Evolutionary conservation across 2,797 vertebrate genomes (phyloP).

Genomic region (Allobates femoralis): DNA sequence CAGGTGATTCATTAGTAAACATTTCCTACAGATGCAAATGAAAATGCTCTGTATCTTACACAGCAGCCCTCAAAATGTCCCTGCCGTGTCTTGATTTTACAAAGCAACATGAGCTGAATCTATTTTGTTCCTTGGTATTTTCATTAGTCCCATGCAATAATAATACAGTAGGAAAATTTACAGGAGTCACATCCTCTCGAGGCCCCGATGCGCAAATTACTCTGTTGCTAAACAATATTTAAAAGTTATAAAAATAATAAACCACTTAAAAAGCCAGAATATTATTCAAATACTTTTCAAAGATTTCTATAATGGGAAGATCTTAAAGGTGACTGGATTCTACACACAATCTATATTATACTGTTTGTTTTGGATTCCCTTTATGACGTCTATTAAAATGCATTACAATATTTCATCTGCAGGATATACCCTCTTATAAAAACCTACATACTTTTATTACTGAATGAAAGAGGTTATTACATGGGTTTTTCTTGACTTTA

Average conservation of each 20-base stretch:
- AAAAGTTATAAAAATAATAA: conserved; percentile 45
- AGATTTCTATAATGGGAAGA: neutral
- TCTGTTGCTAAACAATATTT: conserved; percentile 31
- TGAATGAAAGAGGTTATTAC: no score
- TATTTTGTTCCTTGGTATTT: conserved; percentile 27
- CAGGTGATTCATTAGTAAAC: conserved; percentile 46
- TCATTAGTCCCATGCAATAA: conserved; percentile 28
- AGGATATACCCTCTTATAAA: no score
- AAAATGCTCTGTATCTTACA: conserved; percentile 17
- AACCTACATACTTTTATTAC: no score
- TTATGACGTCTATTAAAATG: neutral
- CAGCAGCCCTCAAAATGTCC: conserved; percentile 36
- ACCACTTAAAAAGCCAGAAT: neutral
- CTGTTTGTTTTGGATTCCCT: neutral
- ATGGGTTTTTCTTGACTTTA: no score
- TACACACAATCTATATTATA: conserved; percentile 4
- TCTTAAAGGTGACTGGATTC: neutral
- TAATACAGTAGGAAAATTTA: conserved; percentile 42
- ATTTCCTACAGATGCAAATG: conserved; percentile 35
- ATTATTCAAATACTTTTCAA: neutral
- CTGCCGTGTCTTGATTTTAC: conserved; percentile 46
- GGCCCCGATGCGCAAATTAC: conserved; percentile 30
- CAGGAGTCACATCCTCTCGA: conserved; percentile 16
- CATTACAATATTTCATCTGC: neutral
- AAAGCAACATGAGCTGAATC: conserved; percentile 38